phyloP scores from a whole-genome alignment of 2,888 invertebrate genomes.

The Apamea monoglypha region DNA sequence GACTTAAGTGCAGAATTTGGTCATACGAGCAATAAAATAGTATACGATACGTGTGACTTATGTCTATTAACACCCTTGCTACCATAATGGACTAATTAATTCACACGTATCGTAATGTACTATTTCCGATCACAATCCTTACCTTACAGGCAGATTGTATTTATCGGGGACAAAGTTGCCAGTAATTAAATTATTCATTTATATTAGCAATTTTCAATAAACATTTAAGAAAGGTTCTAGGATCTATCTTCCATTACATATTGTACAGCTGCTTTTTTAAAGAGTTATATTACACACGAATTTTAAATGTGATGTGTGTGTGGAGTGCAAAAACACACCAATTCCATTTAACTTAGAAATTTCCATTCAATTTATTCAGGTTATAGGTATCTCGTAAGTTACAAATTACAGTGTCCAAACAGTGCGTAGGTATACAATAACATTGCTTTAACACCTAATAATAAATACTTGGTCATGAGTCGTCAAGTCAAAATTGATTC shows the following conservation, averaged over 20 bases:
- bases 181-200: neutral
- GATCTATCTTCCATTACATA: neutral
- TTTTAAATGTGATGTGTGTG: neutral
- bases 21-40: neutral
- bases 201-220: neutral
- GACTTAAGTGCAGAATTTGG: neutral
- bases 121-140: neutral
- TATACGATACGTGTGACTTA: neutral
- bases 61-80: neutral
- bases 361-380: neutral
- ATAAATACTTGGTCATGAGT: constrained; percentile 44
- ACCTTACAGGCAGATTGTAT: neutral
- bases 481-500: constrained; percentile 18
- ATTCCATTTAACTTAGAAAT: neutral
- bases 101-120: neutral
- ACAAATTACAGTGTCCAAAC: constrained; percentile 10
- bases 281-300: neutral
- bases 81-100: neutral
- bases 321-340: constrained; percentile 10
- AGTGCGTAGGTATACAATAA: constrained; percentile 24
- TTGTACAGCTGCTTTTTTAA: neutral
- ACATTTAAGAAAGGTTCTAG: neutral
- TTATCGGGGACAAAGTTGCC: neutral
- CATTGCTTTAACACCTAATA: constrained; percentile 24
- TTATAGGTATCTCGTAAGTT: constrained; percentile 19